Percentiles rank a stretch among this genome's conserved stretches.
Evolutionary conservation across 1,140 invertebrate genomes (phyloP).

Genomic region (Tachypleus tridentatus): DNA sequence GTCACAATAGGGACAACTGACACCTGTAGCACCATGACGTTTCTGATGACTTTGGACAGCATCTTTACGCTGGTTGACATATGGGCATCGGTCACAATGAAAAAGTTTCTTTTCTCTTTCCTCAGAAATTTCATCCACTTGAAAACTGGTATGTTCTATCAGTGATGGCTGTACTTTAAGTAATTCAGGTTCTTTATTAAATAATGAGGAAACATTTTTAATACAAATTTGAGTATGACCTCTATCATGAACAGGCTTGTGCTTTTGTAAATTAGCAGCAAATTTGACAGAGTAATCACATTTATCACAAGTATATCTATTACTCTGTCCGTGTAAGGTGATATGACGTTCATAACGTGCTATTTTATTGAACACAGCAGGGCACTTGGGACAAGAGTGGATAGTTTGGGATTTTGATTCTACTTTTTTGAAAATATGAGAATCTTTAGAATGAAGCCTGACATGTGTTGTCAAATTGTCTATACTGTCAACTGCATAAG

Average conservation of each 20-base stretch:
- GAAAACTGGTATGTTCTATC: not conserved
- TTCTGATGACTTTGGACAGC: constrained; percentile 58
- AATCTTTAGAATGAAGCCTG: constrained; percentile 39
- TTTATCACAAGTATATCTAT: constrained; percentile 65
- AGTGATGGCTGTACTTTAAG: constrained; percentile 48
- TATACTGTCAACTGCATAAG: constrained; percentile 63
- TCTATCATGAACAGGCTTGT: constrained; percentile 43
- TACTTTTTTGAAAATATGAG: constrained; percentile 6
- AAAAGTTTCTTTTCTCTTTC: constrained; percentile 37
- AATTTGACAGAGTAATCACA: constrained; percentile 84
- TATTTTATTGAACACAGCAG: constrained; percentile 72
- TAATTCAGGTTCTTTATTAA: constrained; percentile 61
- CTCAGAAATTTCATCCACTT: constrained; percentile 18
- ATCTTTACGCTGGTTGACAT: constrained; percentile 55
- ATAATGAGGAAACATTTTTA: constrained; percentile 57
- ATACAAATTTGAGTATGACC: constrained; percentile 73
- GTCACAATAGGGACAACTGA: constrained; percentile 66
- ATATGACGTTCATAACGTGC: constrained; percentile 73
- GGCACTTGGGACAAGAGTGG: constrained; percentile 58
- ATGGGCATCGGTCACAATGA: constrained; percentile 62
- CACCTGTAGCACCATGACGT: constrained; percentile 48
- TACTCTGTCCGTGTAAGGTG: constrained; percentile 66
- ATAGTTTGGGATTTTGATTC: not conserved
- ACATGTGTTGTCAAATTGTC: constrained; percentile 64
- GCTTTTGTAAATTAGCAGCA: too few relatives aligned